Conservation (phyloP, 2,888 invertebrate genomes). For the Drosophila macrothrix region DNA sequence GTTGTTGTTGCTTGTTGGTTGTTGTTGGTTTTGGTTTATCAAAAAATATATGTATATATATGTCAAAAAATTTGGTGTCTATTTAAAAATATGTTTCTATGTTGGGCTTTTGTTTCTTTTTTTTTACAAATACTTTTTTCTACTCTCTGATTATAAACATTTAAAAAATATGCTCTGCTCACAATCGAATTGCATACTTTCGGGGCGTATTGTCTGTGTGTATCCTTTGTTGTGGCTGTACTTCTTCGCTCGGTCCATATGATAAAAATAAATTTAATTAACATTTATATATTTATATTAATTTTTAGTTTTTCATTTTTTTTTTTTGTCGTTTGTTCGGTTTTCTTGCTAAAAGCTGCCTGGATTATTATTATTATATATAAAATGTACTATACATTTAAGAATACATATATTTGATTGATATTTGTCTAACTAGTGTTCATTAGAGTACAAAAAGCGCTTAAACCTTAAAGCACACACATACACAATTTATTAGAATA, state of each 20-base stretch:
- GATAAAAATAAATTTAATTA: conserved; percentile 49
- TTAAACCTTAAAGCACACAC: conserved; percentile 47
- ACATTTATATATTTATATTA: conserved; percentile 12
- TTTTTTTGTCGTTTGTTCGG: neutral
- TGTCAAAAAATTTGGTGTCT: conserved; percentile 67
- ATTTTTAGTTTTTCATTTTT: neutral
- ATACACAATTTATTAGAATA: conserved; percentile 32
- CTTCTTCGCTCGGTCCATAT: conserved; percentile 28
- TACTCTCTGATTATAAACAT: conserved; percentile 67
- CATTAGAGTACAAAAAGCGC: conserved; percentile 70
- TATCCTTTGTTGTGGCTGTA: conserved; percentile 42
- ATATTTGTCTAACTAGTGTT: conserved; percentile 68
- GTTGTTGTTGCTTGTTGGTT: conserved; percentile 15
- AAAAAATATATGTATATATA: conserved; percentile 67
- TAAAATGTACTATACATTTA: conserved; percentile 53
- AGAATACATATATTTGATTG: conserved; percentile 36
- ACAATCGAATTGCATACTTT: conserved; percentile 78
- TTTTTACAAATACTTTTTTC: conserved; percentile 61
- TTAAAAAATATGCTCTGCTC: conserved; percentile 78
- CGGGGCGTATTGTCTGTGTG: conserved; percentile 73
- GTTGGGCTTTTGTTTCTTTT: conserved; percentile 26
- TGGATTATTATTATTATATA: conserved; percentile 39
- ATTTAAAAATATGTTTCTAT: conserved; percentile 50
- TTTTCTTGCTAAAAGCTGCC: conserved; percentile 57
- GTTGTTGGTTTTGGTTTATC: conserved; percentile 52